phyloP scores from a whole-genome alignment of 2,888 invertebrate genomes.

The Laothoe populi region DNA sequence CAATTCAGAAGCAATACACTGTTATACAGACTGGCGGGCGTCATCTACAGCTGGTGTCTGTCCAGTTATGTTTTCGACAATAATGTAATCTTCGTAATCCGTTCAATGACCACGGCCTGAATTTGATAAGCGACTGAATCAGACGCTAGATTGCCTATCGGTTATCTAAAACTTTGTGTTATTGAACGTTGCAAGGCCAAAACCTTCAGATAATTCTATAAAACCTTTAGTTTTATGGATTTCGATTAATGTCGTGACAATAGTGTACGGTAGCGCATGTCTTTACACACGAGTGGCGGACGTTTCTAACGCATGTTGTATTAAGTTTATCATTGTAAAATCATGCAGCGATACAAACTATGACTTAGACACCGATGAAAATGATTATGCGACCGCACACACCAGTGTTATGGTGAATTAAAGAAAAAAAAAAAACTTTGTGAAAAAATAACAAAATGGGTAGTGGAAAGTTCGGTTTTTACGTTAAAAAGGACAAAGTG shows the following conservation, averaged over 20 bases:
- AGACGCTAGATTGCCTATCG: conserved; percentile 72
- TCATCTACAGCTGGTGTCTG: neutral
- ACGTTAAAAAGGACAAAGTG: conserved; percentile 75
- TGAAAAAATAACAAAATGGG: conserved; percentile 72
- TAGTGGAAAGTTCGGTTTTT: conserved; percentile 76
- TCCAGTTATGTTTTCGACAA: neutral
- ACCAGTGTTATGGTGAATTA: conserved; percentile 34
- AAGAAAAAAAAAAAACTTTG: conserved; percentile 46
- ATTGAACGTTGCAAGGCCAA: conserved; percentile 80
- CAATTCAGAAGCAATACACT: neutral
- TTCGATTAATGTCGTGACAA: conserved; percentile 73
- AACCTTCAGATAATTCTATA: conserved; percentile 76
- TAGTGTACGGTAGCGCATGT: conserved; percentile 75
- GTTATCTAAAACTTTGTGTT: conserved; percentile 68
- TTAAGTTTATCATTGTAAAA: conserved; percentile 57
- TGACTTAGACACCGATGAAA: conserved; percentile 52
- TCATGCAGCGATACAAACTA: conserved; percentile 47
- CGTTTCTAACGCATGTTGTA: conserved; percentile 55
- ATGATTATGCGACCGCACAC: conserved; percentile 48
- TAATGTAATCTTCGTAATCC: conserved; percentile 22
- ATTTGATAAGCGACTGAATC: conserved; percentile 67
- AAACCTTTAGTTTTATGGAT: conserved; percentile 80
- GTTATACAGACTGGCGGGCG: neutral
- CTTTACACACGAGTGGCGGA: conserved; percentile 67
- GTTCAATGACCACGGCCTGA: conserved; percentile 45